Conservation (phyloP, 2,888 invertebrate genomes). For the Hermaeophaga mercurialis region DNA sequence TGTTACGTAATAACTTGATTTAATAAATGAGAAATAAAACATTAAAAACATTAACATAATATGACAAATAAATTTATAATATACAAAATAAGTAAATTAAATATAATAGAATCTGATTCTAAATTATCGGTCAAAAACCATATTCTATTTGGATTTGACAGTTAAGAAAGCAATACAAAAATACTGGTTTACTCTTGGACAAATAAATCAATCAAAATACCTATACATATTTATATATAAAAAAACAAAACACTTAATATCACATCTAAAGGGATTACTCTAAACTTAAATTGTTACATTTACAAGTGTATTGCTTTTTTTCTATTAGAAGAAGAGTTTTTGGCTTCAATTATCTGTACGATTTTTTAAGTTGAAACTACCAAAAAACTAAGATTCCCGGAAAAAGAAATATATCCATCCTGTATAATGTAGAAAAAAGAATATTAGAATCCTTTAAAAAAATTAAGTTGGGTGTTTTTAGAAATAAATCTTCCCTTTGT, state of each 20-base stretch:
- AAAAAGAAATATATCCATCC: too few relatives aligned
- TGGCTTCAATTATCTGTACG: conserved; percentile 29
- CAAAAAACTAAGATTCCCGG: not conserved
- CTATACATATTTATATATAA: conserved; percentile 27
- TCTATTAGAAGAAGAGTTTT: conserved; percentile 34
- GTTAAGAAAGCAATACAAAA: conserved; percentile 22
- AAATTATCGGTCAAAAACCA: not conserved
- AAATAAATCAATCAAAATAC: conserved; percentile 20
- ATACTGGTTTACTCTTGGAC: conserved; percentile 32
- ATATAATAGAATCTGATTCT: not conserved
- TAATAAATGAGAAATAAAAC: conserved; percentile 8
- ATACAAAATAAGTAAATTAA: conserved; percentile 3
- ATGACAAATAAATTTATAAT: conserved; percentile 16
- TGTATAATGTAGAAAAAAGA: too few relatives aligned
- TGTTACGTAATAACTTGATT: conserved; percentile 6
- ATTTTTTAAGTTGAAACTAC: conserved; percentile 3
- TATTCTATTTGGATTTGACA: conserved; percentile 3
- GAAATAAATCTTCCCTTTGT: too few relatives aligned
- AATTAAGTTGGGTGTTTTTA: too few relatives aligned
- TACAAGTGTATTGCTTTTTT: conserved; percentile 35
- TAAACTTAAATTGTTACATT: conserved; percentile 27
- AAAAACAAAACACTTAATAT: conserved; percentile 34
- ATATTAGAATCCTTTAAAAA: too few relatives aligned
- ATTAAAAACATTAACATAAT: conserved; percentile 6
- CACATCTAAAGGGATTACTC: conserved; percentile 28